phyloP scores from a whole-genome alignment of 1,140 invertebrate genomes.

The Tetramorium parvispinum region DNA sequence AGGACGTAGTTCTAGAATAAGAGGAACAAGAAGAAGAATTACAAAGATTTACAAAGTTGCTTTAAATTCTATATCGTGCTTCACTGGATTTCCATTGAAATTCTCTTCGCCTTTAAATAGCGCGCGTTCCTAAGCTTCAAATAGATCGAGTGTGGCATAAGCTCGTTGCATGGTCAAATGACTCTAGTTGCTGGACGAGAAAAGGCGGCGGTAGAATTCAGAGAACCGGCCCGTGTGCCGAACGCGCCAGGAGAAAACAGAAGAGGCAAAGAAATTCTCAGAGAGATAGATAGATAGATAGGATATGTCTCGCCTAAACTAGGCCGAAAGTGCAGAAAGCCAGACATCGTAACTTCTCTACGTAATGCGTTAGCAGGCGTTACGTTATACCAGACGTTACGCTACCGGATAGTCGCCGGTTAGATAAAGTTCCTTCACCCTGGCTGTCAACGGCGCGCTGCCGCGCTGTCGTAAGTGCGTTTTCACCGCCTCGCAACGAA shows the following conservation, averaged over 20 bases:
- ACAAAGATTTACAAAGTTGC: background rate
- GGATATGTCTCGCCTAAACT: slow-evolving; percentile 23
- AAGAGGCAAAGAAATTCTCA: slow-evolving; percentile 31
- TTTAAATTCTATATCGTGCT: background rate
- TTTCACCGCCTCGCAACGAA: slow-evolving; percentile 58
- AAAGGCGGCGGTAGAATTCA: background rate
- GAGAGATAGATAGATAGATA: slow-evolving; percentile 33
- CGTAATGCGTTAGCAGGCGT: slow-evolving; percentile 51
- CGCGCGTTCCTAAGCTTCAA: slow-evolving; percentile 25
- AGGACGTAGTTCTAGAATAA: too few species aligned
- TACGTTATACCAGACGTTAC: slow-evolving; percentile 54
- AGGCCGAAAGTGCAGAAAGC: slow-evolving; percentile 62
- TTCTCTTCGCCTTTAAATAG: slow-evolving; percentile 7
- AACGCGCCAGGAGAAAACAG: background rate
- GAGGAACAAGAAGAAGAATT: too few species aligned
- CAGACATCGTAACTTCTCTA: slow-evolving; percentile 45
- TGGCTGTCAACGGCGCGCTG: slow-evolving; percentile 24
- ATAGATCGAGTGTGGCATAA: slow-evolving; percentile 14
- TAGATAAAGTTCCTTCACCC: slow-evolving; percentile 68
- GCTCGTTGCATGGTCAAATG: slow-evolving; percentile 30
- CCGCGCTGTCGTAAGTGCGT: slow-evolving; percentile 58
- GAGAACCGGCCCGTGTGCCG: slow-evolving; percentile 3
- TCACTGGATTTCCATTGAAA: background rate
- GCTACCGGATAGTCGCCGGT: slow-evolving; percentile 59
- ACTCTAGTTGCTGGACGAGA: background rate